Evolutionary conservation across 2,797 vertebrate species (phyloP).

Genomic region (Characodon lateralis): DNA sequence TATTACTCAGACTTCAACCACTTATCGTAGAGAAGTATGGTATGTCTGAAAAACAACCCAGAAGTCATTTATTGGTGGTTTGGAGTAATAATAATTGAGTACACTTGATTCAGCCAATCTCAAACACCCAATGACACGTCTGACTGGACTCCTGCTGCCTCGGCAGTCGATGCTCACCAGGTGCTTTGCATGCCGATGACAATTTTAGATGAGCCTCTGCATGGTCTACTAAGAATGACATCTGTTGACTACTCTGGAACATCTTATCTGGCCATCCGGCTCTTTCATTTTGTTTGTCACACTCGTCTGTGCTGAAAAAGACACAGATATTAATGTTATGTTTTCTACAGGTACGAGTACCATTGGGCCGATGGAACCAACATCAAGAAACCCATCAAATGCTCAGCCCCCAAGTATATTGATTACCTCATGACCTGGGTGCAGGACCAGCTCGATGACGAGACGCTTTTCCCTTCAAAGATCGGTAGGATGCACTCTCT

Average conservation of each 20-base stretch:
- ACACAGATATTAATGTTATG: background rate
- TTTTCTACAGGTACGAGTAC: slow-evolving; percentile 90
- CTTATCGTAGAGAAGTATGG: background rate
- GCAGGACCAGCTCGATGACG: slow-evolving; percentile 98
- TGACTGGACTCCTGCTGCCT: background rate
- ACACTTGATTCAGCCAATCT: too few species aligned
- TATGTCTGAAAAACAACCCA: too few species aligned
- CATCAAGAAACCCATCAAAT: slow-evolving; percentile 99
- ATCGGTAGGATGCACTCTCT: slow-evolving; percentile 82
- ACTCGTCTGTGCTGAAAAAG: background rate
- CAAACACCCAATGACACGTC: background rate
- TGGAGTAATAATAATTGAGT: too few species aligned
- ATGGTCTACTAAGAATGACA: background rate
- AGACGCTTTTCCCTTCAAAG: slow-evolving; percentile 97
- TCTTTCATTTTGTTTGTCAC: background rate
- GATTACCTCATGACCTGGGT: slow-evolving; percentile 99
- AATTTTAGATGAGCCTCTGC: background rate
- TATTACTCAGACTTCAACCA: background rate
- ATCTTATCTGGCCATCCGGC: background rate
- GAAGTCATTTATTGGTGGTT: too few species aligned
- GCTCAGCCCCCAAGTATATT: slow-evolving; percentile 97
- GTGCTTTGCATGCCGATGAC: background rate
- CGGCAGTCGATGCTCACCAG: background rate
- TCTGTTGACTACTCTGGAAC: slow-evolving; percentile 3
- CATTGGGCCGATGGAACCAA: slow-evolving; percentile 99